Evolutionary conservation across 2,797 vertebrate genomes (phyloP), one percentile per base, ranked within the genome.

Genomic region (Propithecus perrieri): DNA sequence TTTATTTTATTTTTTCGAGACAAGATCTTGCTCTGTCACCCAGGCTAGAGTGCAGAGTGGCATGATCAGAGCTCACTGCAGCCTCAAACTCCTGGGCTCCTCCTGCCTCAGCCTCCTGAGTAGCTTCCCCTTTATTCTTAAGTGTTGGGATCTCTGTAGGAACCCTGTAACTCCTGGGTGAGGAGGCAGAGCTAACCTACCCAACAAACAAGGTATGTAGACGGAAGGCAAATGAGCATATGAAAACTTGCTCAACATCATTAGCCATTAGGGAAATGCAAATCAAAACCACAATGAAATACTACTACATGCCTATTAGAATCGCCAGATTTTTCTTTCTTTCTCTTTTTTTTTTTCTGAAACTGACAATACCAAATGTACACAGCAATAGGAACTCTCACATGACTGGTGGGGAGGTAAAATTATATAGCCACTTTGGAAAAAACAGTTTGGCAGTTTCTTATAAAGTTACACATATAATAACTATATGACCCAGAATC

Each of bases 191-290:
- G 17, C 55, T 85, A 81, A 85, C 33, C 33, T 12, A 43, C 5
- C 46, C 26, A 71, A 71, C 20, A 48, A 41, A 76, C 78, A 84
- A 79, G 15, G 81, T 63, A 35, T 7, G n/a, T 10, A 50, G 63
- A 57, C 57, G 46, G 61, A 33, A 88, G 26, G 80, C 28, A 35
- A 87, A 46, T 65, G 80, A 85, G 57, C 67, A 61, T 30, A 50
- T 46, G 53, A 63, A 71, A 76, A 61, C 46, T 89, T 86, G 46
- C 35, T 92, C 61, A 59, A 67, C 10, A 72, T 91, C 48, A 26
- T 59, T 46, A 89, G n/a, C 81, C 74, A 89, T 33, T 87, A 87
- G 48, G 87, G 20, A 80, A 92, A 88, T 55, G 43, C 71, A 90
- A 74, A 89, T 53, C 41, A 76, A 76, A 91, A 67, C 24, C n/a